Evolutionary conservation across 2,113 vertebrate genomes (phyloP).

Genomic region (Ariopsis seemanni): DNA sequence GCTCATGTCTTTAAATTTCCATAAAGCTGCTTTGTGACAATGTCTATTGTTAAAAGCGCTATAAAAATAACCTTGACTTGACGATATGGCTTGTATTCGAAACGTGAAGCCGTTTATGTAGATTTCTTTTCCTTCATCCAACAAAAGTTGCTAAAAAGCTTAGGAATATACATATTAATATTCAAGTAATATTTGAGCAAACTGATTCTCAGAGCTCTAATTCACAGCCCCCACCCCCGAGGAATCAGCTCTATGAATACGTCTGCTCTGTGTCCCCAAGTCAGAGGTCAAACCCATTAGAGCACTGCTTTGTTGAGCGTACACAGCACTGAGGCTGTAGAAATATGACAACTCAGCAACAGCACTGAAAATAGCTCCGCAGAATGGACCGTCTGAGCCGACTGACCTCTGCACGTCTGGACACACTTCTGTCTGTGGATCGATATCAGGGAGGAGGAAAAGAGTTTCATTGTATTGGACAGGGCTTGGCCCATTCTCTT

Average conservation of each 20-base stretch:
- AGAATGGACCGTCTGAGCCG: background rate
- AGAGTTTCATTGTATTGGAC: slow-evolving; percentile 64
- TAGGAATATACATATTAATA: background rate
- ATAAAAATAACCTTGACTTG: background rate
- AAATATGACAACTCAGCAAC: background rate
- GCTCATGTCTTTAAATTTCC: no score
- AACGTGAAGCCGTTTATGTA: background rate
- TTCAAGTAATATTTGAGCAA: background rate
- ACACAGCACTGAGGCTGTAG: background rate
- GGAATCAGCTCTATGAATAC: slow-evolving; percentile 26
- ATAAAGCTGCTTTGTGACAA: no score
- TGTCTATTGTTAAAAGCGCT: no score
- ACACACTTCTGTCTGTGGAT: slow-evolving; percentile 47
- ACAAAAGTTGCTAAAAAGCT: background rate
- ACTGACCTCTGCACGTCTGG: slow-evolving; percentile 46
- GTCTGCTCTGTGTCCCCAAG: background rate
- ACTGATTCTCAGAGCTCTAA: background rate
- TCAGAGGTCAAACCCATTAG: slow-evolving; percentile 39
- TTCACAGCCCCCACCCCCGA: background rate
- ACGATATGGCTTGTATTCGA: background rate
- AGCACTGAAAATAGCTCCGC: slow-evolving; percentile 22
- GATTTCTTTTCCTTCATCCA: background rate
- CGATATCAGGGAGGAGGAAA: slow-evolving; percentile 57
- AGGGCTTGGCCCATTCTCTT: slow-evolving; percentile 33
- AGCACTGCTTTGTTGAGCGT: background rate